Base-by-base conservation (phyloP, 2,113 vertebrate genomes). In the Elanoides forficatus region DNA sequence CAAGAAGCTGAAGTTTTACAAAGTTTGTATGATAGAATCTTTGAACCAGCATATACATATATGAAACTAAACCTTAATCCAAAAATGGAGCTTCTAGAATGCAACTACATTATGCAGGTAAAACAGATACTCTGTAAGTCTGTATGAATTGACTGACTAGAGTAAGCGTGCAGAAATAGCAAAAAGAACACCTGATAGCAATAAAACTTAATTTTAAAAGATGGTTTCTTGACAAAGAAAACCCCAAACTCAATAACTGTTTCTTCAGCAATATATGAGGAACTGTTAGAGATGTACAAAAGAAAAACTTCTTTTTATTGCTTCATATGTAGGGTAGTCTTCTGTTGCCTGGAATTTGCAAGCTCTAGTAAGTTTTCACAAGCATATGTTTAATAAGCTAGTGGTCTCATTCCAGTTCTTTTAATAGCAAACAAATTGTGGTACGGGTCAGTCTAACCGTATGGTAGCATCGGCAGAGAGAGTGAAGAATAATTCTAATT, bases 31-130 rank as follows among this genome's bases (percentile, higher is more conserved):
- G 97, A 98, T 52, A 98, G 96, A 91, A 90, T 85, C 17, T 98
- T 98, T 96, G 98, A 98, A 72, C 96, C 97, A 47, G 55, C 74
- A 5, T 98, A 98, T 50, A 95, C 82, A 1, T 98, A 93, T 32
- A 98, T 98, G 98, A 98, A 96, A 65, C 85, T 98, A 59, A 98
- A 91, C 55, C 98, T 98, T 75, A 90, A 17, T 56, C 98, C 98
- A 25, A 98, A 98, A 96, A 98, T 98, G 98, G 97, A 98, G 30
- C 97, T 98, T 89, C 85, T 98, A 80, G 98, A 98, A 86, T 98
- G 98, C 95, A 98, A 98, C 88, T 98, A 98, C 59, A 98, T 98
- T 71, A 47, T 93, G 86, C 98, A 98, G 95, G 98, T 98, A 97
- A 91, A 95, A n/a, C 9, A 66, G 47, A 70, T 63, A 68, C 18